Evolutionary conservation across 2,888 invertebrate genomes (phyloP), one percentile per base, ranked within the genome.

Genomic region (Drosophila basisetae): DNA sequence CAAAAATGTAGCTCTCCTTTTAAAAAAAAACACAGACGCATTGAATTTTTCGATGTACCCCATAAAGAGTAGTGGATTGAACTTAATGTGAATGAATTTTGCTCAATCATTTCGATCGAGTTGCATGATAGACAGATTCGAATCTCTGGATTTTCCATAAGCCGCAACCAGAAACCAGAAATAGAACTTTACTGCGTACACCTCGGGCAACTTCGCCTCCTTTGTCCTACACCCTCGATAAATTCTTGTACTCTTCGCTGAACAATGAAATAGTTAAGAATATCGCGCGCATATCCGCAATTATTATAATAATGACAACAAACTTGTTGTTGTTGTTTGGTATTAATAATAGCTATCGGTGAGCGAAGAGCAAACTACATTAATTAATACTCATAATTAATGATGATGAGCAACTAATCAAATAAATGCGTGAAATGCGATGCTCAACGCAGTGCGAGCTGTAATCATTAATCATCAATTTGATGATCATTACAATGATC

Each of bases 401-500:
- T 87, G 84, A 80, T 78, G 89, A 89, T 89, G 85, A 80, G 82
- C 83, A 83, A 82, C 85, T 70, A 77, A 87, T 84, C 89, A 81
- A 89, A 86, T 86, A 80, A 76, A 84, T 82, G 89, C 89, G 89
- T 87, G 86, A 89, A 86, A 89, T 84, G 76, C 79, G 69, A 79
- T 68, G 71, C 69, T 79, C 52, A 61, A 25, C 41, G 28, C n/a
- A 59, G 41, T 13, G 31, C 37, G 11, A 53, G 52, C 68, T 52
- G 4, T 54, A 59, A 64, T 50, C 28, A 79, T 68, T 53, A 75
- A 76, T 76, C 66, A 47, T 47, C 47, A 47, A 47, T 31, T 47
- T 47, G 5, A 47, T 52, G 16, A 62, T 68, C n/a, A 49, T 9
- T 35, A 33, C 37, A 16, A 18, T 37, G 37, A 18, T 72, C 10